These are phyloP conservation scores for Propsilocerus akamusi DNA, from an alignment of 1,140 invertebrate genomes.

Conservation along the genomic window DNA sequence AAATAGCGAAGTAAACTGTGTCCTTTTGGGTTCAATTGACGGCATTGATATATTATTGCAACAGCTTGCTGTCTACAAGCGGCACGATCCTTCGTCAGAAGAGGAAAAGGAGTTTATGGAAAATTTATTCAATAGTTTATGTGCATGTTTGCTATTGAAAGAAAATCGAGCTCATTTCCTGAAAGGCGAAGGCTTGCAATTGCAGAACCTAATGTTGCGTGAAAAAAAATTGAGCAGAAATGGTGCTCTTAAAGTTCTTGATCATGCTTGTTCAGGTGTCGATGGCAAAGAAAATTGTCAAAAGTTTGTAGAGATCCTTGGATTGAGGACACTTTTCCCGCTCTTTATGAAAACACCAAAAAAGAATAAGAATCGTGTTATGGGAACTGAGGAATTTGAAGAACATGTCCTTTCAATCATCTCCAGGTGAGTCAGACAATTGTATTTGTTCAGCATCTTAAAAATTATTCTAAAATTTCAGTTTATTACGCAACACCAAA, in stretches of 20 bases:
- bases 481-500: constrained; percentile 81
- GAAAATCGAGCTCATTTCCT: constrained; percentile 84
- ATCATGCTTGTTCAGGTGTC: constrained; percentile 84
- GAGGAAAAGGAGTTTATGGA: constrained; percentile 94
- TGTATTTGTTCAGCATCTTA: background rate
- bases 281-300: constrained; percentile 93
- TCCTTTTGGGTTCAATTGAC: constrained; percentile 74
- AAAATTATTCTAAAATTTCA: constrained; percentile 14
- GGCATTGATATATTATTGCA: constrained; percentile 93
- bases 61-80: constrained; percentile 89
- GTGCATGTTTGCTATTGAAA: constrained; percentile 75
- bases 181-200: constrained; percentile 83
- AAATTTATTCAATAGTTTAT: constrained; percentile 91
- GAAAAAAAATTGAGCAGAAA: constrained; percentile 95
- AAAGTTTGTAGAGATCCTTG: constrained; percentile 97
- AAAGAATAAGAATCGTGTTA: constrained; percentile 62
- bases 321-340: constrained; percentile 89
- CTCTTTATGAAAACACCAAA: constrained; percentile 98
- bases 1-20: constrained; percentile 64
- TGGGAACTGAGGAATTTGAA: constrained; percentile 83
- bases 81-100: constrained; percentile 82
- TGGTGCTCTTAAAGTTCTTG: constrained; percentile 90
- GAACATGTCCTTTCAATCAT: constrained; percentile 93
- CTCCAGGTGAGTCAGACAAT: constrained; percentile 21
- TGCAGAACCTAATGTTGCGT: constrained; percentile 93